phyloP scores from a whole-genome alignment of 1,140 invertebrate genomes.

The Stegodyphus mimosarum region DNA sequence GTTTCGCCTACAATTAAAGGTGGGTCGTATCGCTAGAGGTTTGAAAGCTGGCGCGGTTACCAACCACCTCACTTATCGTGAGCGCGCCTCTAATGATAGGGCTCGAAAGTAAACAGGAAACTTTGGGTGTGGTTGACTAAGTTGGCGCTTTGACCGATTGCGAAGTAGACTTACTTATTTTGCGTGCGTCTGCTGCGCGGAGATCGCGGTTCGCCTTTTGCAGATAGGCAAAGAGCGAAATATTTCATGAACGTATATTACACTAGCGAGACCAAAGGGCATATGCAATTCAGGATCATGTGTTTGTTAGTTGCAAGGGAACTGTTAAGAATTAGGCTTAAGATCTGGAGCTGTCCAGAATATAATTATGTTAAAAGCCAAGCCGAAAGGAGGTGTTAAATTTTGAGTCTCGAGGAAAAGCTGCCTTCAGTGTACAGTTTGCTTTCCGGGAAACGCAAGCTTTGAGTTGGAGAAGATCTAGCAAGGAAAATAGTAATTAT shows the following conservation, averaged over 20 bases:
- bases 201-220: background rate
- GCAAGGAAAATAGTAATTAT: no score
- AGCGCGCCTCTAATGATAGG: background rate
- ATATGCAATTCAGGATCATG: no score
- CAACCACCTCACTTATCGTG: background rate
- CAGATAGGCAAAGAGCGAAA: background rate
- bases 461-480: no score
- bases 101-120: background rate
- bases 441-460: no score
- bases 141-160: background rate
- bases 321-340: no score
- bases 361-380: no score
- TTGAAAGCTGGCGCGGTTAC: background rate
- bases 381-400: no score
- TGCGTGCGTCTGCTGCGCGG: background rate
- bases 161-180: constrained; percentile 1
- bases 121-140: background rate
- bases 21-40: background rate
- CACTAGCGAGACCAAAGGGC: no score
- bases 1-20: background rate
- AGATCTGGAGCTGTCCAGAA: no score
- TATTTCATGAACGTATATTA: background rate
- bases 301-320: no score
- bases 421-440: no score
- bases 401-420: no score